A percentile compares a stretch with the other conserved stretches of the same genome.
Evolutionary conservation across 2,797 vertebrate species (phyloP).

Genomic region (Danio kyathit): DNA sequence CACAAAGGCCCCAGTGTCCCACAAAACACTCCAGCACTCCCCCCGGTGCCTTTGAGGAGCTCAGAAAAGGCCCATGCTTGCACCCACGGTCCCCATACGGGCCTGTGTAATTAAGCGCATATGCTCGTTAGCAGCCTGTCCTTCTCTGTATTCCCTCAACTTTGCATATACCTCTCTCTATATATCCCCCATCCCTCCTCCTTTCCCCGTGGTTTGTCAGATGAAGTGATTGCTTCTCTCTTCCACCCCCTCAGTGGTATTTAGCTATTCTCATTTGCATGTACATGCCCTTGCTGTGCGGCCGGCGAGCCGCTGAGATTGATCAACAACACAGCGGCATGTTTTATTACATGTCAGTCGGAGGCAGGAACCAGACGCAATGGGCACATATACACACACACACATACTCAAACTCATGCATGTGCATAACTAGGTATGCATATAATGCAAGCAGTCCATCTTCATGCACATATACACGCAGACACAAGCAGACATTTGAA

Average conservation of each 20-base stretch:
- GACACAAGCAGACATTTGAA: background rate
- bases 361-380: conserved; percentile 65
- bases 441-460: conserved; percentile 20
- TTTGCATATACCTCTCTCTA: conserved; percentile 70
- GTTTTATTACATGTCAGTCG: conserved; percentile 90
- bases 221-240: conserved; percentile 80
- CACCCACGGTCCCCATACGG: conserved; percentile 53
- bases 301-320: conserved; percentile 90
- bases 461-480: background rate
- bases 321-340: conserved; percentile 91
- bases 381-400: conserved; percentile 50
- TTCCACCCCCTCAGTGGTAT: conserved; percentile 89
- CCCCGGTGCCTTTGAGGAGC: conserved; percentile 6
- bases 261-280: conserved; percentile 97
- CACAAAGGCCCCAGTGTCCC: conserved; percentile 61
- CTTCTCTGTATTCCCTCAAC: conserved; percentile 66
- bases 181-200: conserved; percentile 62
- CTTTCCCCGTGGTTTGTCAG: conserved; percentile 76
- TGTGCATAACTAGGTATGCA: conserved; percentile 48
- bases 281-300: conserved; percentile 96
- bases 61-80: conserved; percentile 7
- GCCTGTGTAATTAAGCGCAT: conserved; percentile 69
- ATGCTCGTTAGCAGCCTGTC: conserved; percentile 62
- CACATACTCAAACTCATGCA: conserved; percentile 33
- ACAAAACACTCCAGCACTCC: conserved; percentile 10